phyloP scores from a whole-genome alignment of 2,113 vertebrate genomes.

The Parotia lawesii region DNA sequence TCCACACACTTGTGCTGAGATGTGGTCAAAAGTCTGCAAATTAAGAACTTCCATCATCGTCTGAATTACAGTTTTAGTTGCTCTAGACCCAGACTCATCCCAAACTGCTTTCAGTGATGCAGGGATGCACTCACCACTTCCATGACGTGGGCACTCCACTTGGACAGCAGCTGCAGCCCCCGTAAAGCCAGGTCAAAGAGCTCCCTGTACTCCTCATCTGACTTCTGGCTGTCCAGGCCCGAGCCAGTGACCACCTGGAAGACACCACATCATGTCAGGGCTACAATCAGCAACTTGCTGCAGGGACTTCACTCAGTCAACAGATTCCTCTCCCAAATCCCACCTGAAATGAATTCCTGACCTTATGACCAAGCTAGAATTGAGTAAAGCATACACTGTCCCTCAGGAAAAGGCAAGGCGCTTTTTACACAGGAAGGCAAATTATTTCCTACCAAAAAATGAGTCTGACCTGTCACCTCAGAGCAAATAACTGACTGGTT shows the following conservation, averaged over 20 bases:
- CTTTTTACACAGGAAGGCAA: not conserved
- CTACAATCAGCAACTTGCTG: not conserved
- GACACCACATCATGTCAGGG: not conserved
- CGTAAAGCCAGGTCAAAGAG: conserved; percentile 93
- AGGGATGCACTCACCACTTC: conserved; percentile 85
- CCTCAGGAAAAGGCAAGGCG: not conserved
- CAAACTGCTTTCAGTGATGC: conserved; percentile 15
- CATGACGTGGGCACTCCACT: conserved; percentile 99
- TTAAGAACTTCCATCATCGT: not conserved
- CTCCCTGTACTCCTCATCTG: conserved; percentile 94
- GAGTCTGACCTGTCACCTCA: not conserved
- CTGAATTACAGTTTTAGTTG: not conserved
- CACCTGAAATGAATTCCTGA: not conserved
- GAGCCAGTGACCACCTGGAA: conserved; percentile 93
- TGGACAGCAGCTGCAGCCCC: conserved; percentile 94
- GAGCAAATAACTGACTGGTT: not conserved
- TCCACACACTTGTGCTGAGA: not conserved
- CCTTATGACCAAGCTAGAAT: not conserved
- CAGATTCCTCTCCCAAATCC: not conserved
- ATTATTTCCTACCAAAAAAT: not conserved
- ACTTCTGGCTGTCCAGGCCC: conserved; percentile 97
- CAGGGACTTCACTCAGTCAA: not conserved
- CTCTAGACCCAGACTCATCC: not conserved
- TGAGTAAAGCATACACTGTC: not conserved
- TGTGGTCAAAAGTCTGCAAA: not conserved